Conservation (phyloP, 1,140 invertebrate genomes). For the Monomorium pharaonis region DNA sequence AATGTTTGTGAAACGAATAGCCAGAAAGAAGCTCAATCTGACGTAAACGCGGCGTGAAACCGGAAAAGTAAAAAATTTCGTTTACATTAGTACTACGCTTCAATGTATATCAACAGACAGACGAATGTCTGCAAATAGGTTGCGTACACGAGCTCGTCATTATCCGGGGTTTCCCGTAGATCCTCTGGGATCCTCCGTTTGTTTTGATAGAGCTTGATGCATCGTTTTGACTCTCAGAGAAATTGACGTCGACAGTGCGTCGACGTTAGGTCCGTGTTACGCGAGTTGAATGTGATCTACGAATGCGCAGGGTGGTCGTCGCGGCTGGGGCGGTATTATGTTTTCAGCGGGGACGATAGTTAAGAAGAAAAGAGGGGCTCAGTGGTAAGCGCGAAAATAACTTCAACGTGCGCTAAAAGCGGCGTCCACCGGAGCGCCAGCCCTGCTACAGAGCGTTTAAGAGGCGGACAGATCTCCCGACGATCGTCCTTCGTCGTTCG, state of each 20-base stretch:
- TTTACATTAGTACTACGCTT: background rate
- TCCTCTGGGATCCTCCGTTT: background rate
- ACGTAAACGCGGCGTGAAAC: background rate
- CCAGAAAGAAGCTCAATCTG: background rate
- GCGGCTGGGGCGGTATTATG: conserved; percentile 52
- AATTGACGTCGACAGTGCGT: background rate
- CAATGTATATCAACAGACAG: conserved; percentile 1
- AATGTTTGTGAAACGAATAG: background rate
- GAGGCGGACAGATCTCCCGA: conserved; percentile 37
- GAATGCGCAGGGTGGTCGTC: conserved; percentile 35
- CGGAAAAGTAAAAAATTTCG: background rate
- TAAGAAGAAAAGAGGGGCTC: conserved; percentile 69
- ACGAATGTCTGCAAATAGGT: conserved; percentile 70
- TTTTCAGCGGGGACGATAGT: conserved; percentile 73
- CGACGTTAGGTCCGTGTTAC: background rate
- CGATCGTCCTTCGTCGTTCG: background rate
- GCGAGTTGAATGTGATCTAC: conserved; percentile 26
- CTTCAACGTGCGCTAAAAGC: conserved; percentile 81
- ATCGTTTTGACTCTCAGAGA: background rate
- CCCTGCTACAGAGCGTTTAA: conserved; percentile 73
- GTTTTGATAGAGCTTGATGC: background rate
- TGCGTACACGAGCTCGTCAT: conserved; percentile 60
- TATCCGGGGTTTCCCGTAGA: conserved; percentile 10
- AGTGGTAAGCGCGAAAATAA: conserved; percentile 81
- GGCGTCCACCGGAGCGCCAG: conserved; percentile 78